Base-by-base conservation (phyloP, 2,113 vertebrate species). In the Sphyrna mokarran region DNA sequence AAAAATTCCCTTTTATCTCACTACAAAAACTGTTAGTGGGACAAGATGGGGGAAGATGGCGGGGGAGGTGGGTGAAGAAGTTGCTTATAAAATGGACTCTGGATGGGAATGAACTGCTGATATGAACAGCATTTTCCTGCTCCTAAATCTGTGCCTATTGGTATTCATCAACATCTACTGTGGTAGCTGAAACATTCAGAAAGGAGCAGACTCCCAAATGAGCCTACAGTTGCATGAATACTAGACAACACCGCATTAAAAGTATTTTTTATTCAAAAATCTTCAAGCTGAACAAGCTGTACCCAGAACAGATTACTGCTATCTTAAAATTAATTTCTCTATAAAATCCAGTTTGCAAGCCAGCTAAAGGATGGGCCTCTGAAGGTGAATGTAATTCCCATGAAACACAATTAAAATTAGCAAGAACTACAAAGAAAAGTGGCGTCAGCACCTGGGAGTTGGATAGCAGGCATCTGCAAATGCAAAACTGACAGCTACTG, bases 341-440 rank as follows among this genome's bases (percentile, higher is more conserved):
- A 68, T 70, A 70, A 70, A 70, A 40, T 94, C 66, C 54, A 61
- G 68, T 43, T n/a, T 48, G 66, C 40, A 26, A 70, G 22, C n/a
- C 68, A 94, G 68, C 68, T 70, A 6, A 72, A 94, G 63, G 9
- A 61, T 48, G 23, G 93, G 93, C 11, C 93, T 70, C 9, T 68
- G 66, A 43, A 90, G 66, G 68, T 26, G 37, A 94, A 37, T 14
- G 66, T 2, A 94, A 70, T 68, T 70, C 93, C 37, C 18, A 43
- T 94, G 93, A 94, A 94, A 70, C 18, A 13, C 93, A 94, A 94
- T 94, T 94, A 94, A 94, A 48, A 94, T 40, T n/a, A 70, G 93
- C 68, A 70, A 23, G 37, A 70, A 90, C 87, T 90, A 90, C 54
- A 90, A n/a, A 90, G 54, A 61, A 33, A 54, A 43, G 37, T 63